These are phyloP conservation scores for Seriola aureovittata DNA, from an alignment of 2,113 vertebrate genomes.

Conservation along the genomic window DNA sequence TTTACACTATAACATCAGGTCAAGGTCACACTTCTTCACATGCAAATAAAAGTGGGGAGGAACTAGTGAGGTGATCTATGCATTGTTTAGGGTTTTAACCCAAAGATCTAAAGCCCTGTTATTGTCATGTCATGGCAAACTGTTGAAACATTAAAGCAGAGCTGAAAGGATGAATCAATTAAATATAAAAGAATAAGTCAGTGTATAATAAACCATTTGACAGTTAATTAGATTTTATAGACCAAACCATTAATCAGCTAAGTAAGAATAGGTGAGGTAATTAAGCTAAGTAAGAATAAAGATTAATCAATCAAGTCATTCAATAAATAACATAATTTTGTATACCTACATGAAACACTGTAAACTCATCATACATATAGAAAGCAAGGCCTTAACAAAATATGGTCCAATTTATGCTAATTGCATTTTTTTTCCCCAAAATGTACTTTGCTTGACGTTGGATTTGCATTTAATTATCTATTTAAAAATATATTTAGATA, in stretches of 20 bases:
- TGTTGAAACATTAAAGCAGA: not conserved
- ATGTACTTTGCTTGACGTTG: too few relatives aligned
- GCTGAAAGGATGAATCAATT: not conserved
- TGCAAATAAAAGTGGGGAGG: not conserved
- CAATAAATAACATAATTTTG: not conserved
- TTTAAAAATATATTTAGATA: too few relatives aligned
- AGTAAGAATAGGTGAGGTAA: not conserved
- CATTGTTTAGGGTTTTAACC: conserved; percentile 3
- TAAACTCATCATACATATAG: not conserved
- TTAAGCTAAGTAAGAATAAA: not conserved
- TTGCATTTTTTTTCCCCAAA: too few relatives aligned
- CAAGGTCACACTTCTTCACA: not conserved
- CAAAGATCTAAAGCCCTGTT: not conserved
- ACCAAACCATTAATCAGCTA: not conserved
- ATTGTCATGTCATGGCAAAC: not conserved
- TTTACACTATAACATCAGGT: conserved; percentile 17
- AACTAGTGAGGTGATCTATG: conserved; percentile 4
- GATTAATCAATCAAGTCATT: not conserved
- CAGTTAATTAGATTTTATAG: too few relatives aligned
- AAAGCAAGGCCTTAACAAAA: too few relatives aligned
- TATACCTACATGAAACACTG: not conserved
- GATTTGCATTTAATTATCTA: too few relatives aligned
- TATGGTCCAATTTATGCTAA: too few relatives aligned
- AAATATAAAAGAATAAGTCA: not conserved
- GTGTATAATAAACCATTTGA: not conserved